Base-by-base conservation (phyloP, 2,797 vertebrate species). In the Gymnoscopelus microlampas region DNA sequence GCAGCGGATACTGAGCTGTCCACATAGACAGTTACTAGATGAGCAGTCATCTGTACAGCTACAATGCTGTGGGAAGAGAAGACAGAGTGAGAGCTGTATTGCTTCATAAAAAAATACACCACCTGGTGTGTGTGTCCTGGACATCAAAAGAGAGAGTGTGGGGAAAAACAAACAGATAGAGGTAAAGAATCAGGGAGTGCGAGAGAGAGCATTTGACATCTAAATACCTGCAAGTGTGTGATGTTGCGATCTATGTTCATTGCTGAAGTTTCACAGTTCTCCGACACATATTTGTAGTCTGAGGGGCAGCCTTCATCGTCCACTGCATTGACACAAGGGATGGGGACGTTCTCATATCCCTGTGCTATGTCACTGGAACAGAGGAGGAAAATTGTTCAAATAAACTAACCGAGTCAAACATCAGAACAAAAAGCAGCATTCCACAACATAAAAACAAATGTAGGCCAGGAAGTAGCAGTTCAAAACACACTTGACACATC, bases 191-290 rank as follows among this genome's bases (percentile, higher is more conserved):
- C 2, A 10, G 60, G 14, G 12, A 24, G 9, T 51, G 11, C 49
- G 32, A 66, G 9, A 12, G 2, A 48, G 19, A 39, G 8, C 15
- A 0, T 6, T 13, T 12, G 48, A 2, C 49, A 4, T 0, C 15
- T 4, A 12, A 15, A 39, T 66, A 93, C 91, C 95, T 98, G 97
- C 39, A 98, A 88, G 85, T 97, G 97, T 23, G 97, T 98, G 80
- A 98, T 97, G 87, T 97, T 98, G 15, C 96, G 94, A 87, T 98
- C 96, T 0, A 98, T 98, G 88, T 97, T 98, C 97, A 98, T 98
- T 24, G 96, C 94, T 1, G 97, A 98, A 0, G 97, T 98, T 88
- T 97, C 97, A 1, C 97, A 98, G 92, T 98, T 98, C 87, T 98
- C 96, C 0, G 96, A 95, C 67, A 98, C 94, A 58, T 98, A 98